A percentile compares a stretch with the other conserved stretches of the same genome.
These are phyloP conservation scores for Uria lomvia DNA, from an alignment of 2,113 vertebrate genomes.

Conservation along the genomic window DNA sequence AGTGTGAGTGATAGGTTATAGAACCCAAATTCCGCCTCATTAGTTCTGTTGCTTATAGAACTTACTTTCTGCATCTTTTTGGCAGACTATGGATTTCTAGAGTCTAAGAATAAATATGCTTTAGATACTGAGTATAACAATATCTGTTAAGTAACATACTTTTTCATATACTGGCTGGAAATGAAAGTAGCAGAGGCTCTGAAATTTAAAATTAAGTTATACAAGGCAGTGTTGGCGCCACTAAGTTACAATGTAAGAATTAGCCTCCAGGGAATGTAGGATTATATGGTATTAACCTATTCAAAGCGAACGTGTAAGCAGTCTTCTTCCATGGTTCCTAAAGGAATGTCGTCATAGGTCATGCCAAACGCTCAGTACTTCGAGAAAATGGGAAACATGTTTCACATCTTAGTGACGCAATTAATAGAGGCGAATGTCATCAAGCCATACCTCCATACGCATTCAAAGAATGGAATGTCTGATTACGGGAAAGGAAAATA, in stretches of 20 bases:
- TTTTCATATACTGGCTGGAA: slow-evolving; percentile 40
- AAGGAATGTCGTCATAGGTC: slow-evolving; percentile 49
- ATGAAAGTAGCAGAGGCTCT: slow-evolving; percentile 44
- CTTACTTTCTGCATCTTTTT: background rate
- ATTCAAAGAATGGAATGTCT: slow-evolving; percentile 13
- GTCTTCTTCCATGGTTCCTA: slow-evolving; percentile 8
- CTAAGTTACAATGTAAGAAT: slow-evolving; percentile 9
- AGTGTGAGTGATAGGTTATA: background rate
- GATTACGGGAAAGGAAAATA: background rate
- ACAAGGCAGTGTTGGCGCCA: slow-evolving; percentile 52
- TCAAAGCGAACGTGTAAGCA: slow-evolving; percentile 64
- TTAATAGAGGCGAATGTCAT: slow-evolving; percentile 35
- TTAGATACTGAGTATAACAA: background rate
- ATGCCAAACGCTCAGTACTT: slow-evolving; percentile 15
- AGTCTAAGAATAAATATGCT: background rate
- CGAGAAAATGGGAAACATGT: slow-evolving; percentile 49
- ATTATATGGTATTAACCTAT: slow-evolving; percentile 63
- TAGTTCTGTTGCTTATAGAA: background rate
- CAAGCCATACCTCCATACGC: background rate
- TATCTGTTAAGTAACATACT: background rate
- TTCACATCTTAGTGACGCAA: slow-evolving; percentile 25
- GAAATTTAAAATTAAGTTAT: slow-evolving; percentile 63
- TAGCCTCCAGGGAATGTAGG: slow-evolving; percentile 49
- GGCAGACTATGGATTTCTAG: background rate
- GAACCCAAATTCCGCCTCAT: background rate